Base-by-base conservation (phyloP, 2,113 vertebrate species). In the Leptodactylus fuscus region DNA sequence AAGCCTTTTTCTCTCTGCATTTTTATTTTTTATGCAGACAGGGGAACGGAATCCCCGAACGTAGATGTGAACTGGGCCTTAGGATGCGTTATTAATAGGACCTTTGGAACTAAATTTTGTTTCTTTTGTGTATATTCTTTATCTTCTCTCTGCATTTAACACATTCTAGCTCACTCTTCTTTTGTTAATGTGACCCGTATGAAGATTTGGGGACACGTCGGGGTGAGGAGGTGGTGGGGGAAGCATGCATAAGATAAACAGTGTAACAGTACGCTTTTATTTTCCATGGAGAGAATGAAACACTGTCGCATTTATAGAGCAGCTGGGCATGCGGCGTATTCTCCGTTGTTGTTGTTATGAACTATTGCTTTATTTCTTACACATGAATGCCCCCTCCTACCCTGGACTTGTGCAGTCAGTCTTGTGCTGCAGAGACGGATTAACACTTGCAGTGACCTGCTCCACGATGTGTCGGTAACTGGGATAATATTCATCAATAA, bases 311-410 rank as follows among this genome's bases (percentile, higher is more conserved):
- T 55, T 78, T 7, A 27, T 24, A 16, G 8, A 62, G 22, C 34
- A 44, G 32, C 20, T 60, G 74, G 75, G 20, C 53, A 44, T 22
- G 24, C 53, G 53, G 36, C 29, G 53, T 20, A 24, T 55, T 55
- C 75, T 78, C 27, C 11, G 3, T 55, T 55, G 51, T 58, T 18
- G 22, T 32, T 77, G 16, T 48, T 55, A 7, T 11, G 16, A 34
- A 78, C 76, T n/a, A 12, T n/a, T 55, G 41, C 32, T 6, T 41
- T 41, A 5, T 55, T 36, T n/a, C n/a, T 41, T 18, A 27, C 77
- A 80, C 34, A 80, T 80, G 36, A 62, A 60, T 80, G 53, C 53
- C 27, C 34, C 77, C 34, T 58, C 53, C 55, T 60, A 80, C 77
- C 22, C 22, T 62, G 53, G 55, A 51, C 48, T 78, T 22, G 32